A percentile compares a stretch with the other conserved stretches of the same genome.
Conservation (phyloP, 2,888 invertebrate species). For the Tinea semifulvella region DNA sequence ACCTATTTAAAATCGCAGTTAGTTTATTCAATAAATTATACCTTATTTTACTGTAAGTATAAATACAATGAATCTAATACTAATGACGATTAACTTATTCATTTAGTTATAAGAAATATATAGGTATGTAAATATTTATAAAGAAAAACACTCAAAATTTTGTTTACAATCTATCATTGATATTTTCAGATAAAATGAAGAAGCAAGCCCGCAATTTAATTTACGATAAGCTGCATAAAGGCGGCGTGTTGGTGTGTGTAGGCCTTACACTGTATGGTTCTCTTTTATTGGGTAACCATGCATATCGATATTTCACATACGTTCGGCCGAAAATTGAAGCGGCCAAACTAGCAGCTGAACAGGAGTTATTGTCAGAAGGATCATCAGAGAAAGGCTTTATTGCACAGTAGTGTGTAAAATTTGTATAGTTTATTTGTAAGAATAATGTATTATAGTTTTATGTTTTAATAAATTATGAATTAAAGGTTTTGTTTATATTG, state of each 20-base stretch:
- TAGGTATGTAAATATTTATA: no score
- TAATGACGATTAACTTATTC: no score
- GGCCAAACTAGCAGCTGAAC: slow-evolving; percentile 40
- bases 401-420: background rate
- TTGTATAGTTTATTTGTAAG: slow-evolving; percentile 2
- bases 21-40: background rate
- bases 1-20: no score
- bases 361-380: slow-evolving; percentile 59
- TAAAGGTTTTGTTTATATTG: no score
- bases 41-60: background rate
- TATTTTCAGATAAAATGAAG: slow-evolving; percentile 35
- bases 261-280: slow-evolving; percentile 46
- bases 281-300: slow-evolving; percentile 38
- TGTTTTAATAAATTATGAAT: background rate
- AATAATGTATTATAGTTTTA: background rate
- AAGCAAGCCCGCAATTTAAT: slow-evolving; percentile 44
- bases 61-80: background rate
- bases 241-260: slow-evolving; percentile 51
- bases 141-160: no score
- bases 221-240: slow-evolving; percentile 57
- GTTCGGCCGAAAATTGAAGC: slow-evolving; percentile 48
- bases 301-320: slow-evolving; percentile 50
- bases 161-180: background rate
- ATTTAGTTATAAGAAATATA: no score
- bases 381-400: slow-evolving; percentile 48